phyloP scores from a whole-genome alignment of 2,888 invertebrate species.

The Chloroclysta siterata region DNA sequence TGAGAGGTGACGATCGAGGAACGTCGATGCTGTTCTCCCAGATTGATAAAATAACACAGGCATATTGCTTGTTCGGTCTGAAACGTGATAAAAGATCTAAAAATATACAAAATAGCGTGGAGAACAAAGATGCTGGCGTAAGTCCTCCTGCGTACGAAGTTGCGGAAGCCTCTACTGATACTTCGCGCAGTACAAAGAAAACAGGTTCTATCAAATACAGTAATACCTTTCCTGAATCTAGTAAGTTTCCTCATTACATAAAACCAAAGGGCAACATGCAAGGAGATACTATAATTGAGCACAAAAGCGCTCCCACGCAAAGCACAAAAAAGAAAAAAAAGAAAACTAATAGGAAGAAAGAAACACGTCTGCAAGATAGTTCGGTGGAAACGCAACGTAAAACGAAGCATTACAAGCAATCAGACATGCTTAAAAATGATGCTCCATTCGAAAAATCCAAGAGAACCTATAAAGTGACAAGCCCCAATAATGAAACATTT shows the following conservation, averaged over 20 bases:
- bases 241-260: background rate
- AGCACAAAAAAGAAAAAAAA: conserved; percentile 5
- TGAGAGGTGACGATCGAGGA: conserved; percentile 3
- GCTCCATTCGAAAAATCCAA: conserved; percentile 4
- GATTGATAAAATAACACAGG: conserved; percentile 12
- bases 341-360: background rate
- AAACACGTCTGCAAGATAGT: background rate
- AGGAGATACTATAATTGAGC: conserved; percentile 3
- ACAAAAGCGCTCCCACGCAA: background rate
- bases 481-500: background rate
- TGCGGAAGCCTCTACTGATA: conserved; percentile 13
- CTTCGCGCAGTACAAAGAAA: background rate
- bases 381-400: background rate
- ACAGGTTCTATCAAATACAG: background rate
- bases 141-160: conserved; percentile 14
- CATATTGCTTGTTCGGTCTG: conserved; percentile 4
- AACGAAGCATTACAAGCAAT: conserved; percentile 9
- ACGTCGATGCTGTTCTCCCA: conserved; percentile 6
- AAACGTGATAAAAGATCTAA: conserved; percentile 10
- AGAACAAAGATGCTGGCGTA: conserved; percentile 10
- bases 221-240: background rate
- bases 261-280: conserved; percentile 6
- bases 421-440: conserved; percentile 1
- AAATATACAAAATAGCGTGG: conserved; percentile 9
- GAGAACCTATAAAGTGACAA: conserved; percentile 1